A percentile compares a stretch with the other conserved stretches of the same genome.
These are phyloP conservation scores for Pegea sp. DNA, from an alignment of 23 tunicate genomes.

Conservation along the genomic window DNA sequence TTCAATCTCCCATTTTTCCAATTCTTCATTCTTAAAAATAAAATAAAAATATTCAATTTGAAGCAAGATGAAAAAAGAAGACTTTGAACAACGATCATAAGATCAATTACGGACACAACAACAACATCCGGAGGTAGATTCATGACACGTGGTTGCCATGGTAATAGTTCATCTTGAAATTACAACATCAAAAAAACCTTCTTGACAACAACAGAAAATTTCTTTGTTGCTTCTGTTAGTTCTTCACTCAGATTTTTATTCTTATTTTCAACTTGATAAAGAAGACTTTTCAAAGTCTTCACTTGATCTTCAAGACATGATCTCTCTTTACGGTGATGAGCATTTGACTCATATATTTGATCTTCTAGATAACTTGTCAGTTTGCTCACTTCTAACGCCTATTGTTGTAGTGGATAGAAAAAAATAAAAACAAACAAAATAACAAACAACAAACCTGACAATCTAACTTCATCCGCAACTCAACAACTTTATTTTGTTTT, in stretches of 20 bases:
- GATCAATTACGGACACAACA: too few species aligned
- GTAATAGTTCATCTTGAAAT: too few species aligned
- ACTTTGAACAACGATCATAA: too few species aligned
- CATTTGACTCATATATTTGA: conserved; percentile 31
- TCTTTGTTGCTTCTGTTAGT: conserved; percentile 1
- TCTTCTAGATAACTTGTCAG: conserved; percentile 41
- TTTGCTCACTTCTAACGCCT: conserved; percentile 28
- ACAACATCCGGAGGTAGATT: too few species aligned
- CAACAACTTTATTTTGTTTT: conserved; percentile 3
- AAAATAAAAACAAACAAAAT: conserved; percentile 3
- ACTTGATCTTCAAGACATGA: conserved; percentile 15
- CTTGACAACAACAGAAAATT: not conserved
- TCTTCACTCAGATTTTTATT: too few species aligned
- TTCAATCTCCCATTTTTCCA: conserved; percentile 34
- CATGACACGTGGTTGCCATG: too few species aligned
- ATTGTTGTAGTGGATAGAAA: too few species aligned
- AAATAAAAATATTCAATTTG: too few species aligned
- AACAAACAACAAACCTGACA: too few species aligned
- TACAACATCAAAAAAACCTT: not conserved
- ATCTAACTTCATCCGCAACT: not conserved
- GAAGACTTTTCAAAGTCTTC: not conserved
- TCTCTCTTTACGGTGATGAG: conserved; percentile 17
- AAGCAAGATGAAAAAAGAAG: too few species aligned
- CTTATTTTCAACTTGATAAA: not conserved
- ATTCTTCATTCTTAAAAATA: conserved; percentile 8